These are phyloP conservation scores for Elephantulus edwardii DNA, from an alignment of 2,113 vertebrate species.

Conservation along the genomic window DNA sequence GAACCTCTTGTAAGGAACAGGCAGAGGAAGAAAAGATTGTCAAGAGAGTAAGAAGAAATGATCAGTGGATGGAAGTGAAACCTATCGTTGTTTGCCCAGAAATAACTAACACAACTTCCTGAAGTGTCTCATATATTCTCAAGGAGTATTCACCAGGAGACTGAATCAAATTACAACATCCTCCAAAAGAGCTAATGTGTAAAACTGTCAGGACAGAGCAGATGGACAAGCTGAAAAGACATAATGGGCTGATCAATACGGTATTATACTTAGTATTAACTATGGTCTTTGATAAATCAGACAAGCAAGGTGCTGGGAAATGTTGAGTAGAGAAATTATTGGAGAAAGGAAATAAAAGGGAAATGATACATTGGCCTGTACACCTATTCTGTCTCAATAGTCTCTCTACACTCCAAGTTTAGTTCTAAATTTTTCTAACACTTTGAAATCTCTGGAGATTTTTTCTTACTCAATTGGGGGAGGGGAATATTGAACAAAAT, in stretches of 20 bases:
- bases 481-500: background rate
- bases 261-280: conserved; percentile 73
- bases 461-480: background rate
- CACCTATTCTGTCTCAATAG: background rate
- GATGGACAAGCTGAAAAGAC: conserved; percentile 69
- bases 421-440: background rate
- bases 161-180: conserved; percentile 67
- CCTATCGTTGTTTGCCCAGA: conserved; percentile 15
- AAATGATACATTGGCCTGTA: conserved; percentile 47
- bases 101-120: conserved; percentile 22
- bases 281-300: conserved; percentile 77
- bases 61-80: background rate
- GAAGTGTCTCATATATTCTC: conserved; percentile 52
- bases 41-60: background rate
- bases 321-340: conserved; percentile 65
- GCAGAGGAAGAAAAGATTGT: background rate
- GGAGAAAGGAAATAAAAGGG: conserved; percentile 62
- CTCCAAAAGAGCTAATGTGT: conserved; percentile 71
- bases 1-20: background rate
- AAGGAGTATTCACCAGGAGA: conserved; percentile 50
- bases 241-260: conserved; percentile 77
- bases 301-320: conserved; percentile 78
- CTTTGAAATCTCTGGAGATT: background rate
- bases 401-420: background rate
- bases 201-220: conserved; percentile 67